phyloP scores from a whole-genome alignment of 2,888 invertebrate species.

The Salticus scenicus region DNA sequence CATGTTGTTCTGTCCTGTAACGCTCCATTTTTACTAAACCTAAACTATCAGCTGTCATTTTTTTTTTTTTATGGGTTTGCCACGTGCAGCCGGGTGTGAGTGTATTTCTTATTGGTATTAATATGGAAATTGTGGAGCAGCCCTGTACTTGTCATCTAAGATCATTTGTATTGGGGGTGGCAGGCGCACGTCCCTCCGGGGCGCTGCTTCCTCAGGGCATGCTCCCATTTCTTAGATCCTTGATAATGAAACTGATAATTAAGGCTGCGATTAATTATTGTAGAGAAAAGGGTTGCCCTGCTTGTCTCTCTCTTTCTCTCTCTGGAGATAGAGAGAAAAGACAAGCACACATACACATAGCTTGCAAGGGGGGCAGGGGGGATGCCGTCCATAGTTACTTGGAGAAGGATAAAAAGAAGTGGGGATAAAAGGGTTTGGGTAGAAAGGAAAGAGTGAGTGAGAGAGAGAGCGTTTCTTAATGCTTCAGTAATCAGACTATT shows the following conservation, averaged over 20 bases:
- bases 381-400: constrained; percentile 58
- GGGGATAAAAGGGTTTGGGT: constrained; percentile 57
- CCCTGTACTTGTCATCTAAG: constrained; percentile 64
- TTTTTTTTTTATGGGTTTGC: too few relatives aligned
- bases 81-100: background rate
- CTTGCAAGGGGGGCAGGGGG: constrained; percentile 19
- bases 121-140: constrained; percentile 68
- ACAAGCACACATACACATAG: constrained; percentile 50
- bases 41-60: too few relatives aligned
- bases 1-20: too few relatives aligned
- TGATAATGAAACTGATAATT: constrained; percentile 71
- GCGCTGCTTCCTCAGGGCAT: constrained; percentile 61
- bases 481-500: constrained; percentile 71
- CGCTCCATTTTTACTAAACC: too few relatives aligned
- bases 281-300: constrained; percentile 68
- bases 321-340: constrained; percentile 19
- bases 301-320: constrained; percentile 43
- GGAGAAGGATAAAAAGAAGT: constrained; percentile 66
- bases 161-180: constrained; percentile 66
- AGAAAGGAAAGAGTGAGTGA: constrained; percentile 39
- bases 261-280: constrained; percentile 71
- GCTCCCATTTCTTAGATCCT: constrained; percentile 70
- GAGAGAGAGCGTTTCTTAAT: constrained; percentile 70
- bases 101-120: constrained; percentile 49
- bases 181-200: constrained; percentile 40